Evolutionary conservation across 2,888 invertebrate genomes (phyloP), one percentile per base, ranked within the genome.

Genomic region (Chalcis sispes): DNA sequence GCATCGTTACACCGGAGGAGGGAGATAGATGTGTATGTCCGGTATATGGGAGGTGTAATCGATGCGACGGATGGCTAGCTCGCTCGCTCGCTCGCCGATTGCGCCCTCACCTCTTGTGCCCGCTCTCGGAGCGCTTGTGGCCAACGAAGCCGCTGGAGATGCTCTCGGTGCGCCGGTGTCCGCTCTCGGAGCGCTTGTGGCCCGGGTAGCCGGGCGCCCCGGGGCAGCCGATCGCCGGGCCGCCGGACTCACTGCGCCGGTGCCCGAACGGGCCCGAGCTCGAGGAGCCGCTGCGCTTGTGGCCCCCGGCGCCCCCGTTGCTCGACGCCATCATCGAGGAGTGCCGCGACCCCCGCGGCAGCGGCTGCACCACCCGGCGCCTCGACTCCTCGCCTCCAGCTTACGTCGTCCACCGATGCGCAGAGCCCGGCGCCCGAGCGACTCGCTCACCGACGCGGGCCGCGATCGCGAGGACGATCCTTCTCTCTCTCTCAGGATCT

Each of bases 41-140:
- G n/a, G n/a, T n/a, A n/a, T n/a, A n/a, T n/a, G n/a, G n/a, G n/a
- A n/a, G n/a, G n/a, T n/a, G n/a, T n/a, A n/a, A n/a, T n/a, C n/a
- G n/a, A n/a, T n/a, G n/a, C n/a, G n/a, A n/a, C n/a, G n/a, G n/a
- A n/a, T n/a, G n/a, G n/a, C n/a, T n/a, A 83, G 84, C 86, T n/a
- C n/a, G n/a, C n/a, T n/a, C n/a, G n/a, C n/a, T n/a, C n/a, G n/a
- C n/a, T n/a, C n/a, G 83, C 86, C 87, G 81, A 88, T 86, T 84
- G 88, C 87, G 83, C 87, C 88, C 79, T 88, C 88, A 80, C 87
- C 86, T 64, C 77, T 82, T 86, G 80, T 88, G 88, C 46, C 86
- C 87, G 82, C 86, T 87, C 79, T 88, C 88, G 80, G 87, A 85
- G 70, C 87, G 84, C 78, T 83, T 86, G 81, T 88, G 87, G 62